Evolutionary conservation across 2,113 vertebrate genomes (phyloP).

Genomic region (Thomomys bottae): DNA sequence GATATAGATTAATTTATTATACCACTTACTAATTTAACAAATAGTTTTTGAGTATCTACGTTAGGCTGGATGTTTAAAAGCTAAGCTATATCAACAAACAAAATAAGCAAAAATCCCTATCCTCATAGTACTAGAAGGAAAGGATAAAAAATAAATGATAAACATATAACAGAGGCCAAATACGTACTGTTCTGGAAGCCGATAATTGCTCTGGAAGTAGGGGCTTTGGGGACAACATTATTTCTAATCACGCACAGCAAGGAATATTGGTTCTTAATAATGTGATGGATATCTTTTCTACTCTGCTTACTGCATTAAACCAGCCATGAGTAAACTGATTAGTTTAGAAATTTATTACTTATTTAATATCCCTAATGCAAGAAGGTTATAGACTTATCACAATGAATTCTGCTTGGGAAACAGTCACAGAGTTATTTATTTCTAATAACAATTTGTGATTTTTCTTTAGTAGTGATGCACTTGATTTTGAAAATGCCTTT

Average conservation of each 20-base stretch:
- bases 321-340: constrained; percentile 28
- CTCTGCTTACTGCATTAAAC: constrained; percentile 15
- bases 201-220: background rate
- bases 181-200: background rate
- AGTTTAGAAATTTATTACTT: constrained; percentile 54
- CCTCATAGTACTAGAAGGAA: background rate
- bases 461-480: constrained; percentile 59
- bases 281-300: background rate
- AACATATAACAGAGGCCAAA: background rate
- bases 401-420: constrained; percentile 60
- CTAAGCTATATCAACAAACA: background rate
- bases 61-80: background rate
- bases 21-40: background rate
- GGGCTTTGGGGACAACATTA: background rate
- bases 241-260: background rate
- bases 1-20: background rate
- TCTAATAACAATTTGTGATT: constrained; percentile 44
- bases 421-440: constrained; percentile 60
- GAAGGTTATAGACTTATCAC: background rate
- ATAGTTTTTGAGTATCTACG: background rate
- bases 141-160: background rate
- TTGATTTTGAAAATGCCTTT: constrained; percentile 62
- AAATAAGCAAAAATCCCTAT: background rate
- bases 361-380: constrained; percentile 67
- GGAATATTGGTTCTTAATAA: background rate